Evolutionary conservation across 2,113 vertebrate species (phyloP).

Genomic region (Amblyopsis rosae): DNA sequence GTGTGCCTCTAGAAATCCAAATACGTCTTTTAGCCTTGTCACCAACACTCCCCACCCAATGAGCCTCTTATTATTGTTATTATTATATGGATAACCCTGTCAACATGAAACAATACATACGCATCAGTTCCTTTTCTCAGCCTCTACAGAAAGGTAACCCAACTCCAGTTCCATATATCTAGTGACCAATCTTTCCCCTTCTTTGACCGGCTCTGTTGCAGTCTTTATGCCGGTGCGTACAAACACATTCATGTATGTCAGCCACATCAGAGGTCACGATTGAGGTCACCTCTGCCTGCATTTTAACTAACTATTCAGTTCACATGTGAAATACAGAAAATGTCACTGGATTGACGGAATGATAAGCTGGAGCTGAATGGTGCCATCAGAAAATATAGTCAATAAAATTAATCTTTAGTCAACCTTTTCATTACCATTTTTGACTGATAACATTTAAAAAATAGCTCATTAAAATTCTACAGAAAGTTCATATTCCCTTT

Average conservation of each 20-base stretch:
- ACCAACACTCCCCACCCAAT: conserved; percentile 47
- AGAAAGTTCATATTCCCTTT: too few relatives aligned
- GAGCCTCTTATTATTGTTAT: conserved; percentile 55
- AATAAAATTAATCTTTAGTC: not conserved
- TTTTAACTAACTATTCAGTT: not conserved
- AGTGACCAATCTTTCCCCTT: conserved; percentile 12
- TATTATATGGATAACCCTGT: conserved; percentile 68
- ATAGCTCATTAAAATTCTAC: too few relatives aligned
- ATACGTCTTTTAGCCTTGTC: conserved; percentile 68
- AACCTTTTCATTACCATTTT: too few relatives aligned
- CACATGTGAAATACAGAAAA: conserved; percentile 1
- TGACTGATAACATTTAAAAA: too few relatives aligned
- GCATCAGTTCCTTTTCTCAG: conserved; percentile 14
- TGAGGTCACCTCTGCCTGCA: not conserved
- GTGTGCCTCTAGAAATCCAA: conserved; percentile 72
- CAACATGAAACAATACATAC: conserved; percentile 46
- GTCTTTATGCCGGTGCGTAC: not conserved
- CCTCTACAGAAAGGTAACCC: not conserved
- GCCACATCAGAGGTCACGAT: conserved; percentile 4
- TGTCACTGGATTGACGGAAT: conserved; percentile 5
- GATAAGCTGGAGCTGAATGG: not conserved
- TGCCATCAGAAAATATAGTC: not conserved
- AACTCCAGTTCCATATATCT: not conserved
- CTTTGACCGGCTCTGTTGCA: too few relatives aligned
- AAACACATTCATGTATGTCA: not conserved